Base-by-base conservation (phyloP, 64 coral and sea anemone genomes). In the Stichodactyla mertensii region DNA sequence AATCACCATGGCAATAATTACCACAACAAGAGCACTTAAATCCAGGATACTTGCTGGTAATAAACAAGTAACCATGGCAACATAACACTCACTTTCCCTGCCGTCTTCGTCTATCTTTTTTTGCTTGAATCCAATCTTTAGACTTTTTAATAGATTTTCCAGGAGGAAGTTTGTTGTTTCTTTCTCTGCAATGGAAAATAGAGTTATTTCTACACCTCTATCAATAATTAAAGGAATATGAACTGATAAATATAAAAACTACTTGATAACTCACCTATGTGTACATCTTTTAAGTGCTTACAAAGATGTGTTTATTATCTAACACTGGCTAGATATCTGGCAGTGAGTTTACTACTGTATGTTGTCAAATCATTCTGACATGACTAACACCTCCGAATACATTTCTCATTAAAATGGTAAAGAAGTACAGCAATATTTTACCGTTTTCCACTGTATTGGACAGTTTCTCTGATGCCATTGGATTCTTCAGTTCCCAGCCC, bases 61-160 rank as follows among this genome's bases (percentile, higher is more conserved):
- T 45, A 45, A 45, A 45, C 36, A 45, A 45, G 36, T 45, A 45
- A 64, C 52, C 19, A 64, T 26, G 66, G 22, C 66, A 70, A 70
- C 66, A 70, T 5, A 24, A 4, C 20, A 61, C 85, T 92, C 82
- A 92, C 90, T 85, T 94, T 90, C 92, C 92, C 45, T 94, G 92
- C 7, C 92, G 84, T 52, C 85, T 82, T 77, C 85, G 86, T 77
- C 92, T 83, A 13, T 94, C 92, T 83, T 94, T 94, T 83, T 94
- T 94, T 10, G 80, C 77, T 90, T 90, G 77, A 71, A 94, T 83
- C 92, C 92, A 94, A 27, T 90, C 88, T 64, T 94, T 94, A 52
- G 82, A 89, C 74, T 94, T 94, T 67, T 92, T 92, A 55, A 89
- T 82, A 19, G 88, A 82, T 57, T 90, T 94, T 59, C 92, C 92